phyloP scores from a whole-genome alignment of 2,888 invertebrate genomes.

The Agrilus cyanescens region DNA sequence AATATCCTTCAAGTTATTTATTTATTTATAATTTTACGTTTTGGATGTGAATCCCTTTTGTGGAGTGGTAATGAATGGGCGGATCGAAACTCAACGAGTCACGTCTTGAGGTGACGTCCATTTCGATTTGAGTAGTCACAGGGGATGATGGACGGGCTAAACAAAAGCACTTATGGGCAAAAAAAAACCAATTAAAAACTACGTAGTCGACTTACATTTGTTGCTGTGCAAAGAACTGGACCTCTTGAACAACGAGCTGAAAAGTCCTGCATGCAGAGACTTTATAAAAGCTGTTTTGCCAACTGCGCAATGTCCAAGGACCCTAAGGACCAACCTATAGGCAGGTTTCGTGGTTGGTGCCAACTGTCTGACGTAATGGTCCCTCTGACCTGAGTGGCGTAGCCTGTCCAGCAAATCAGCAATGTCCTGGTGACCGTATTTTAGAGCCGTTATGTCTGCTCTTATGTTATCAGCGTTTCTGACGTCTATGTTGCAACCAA shows the following conservation, averaged over 20 bases:
- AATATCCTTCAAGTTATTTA: no score
- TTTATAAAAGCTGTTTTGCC: constrained; percentile 61
- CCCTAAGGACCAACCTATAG: constrained; percentile 51
- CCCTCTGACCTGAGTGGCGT: constrained; percentile 41
- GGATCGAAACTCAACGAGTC: constrained; percentile 47
- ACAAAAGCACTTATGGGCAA: no score
- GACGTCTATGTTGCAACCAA: constrained; percentile 57
- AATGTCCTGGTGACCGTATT: constrained; percentile 57
- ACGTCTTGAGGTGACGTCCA: constrained; percentile 46
- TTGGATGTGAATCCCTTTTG: constrained; percentile 52
- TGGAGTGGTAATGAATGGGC: constrained; percentile 43
- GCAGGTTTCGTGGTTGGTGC: constrained; percentile 45
- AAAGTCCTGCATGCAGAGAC: constrained; percentile 53
- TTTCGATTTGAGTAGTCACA: constrained; percentile 42
- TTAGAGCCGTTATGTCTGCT: constrained; percentile 65
- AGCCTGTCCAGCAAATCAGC: constrained; percentile 54
- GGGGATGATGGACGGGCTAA: constrained; percentile 39
- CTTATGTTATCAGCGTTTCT: constrained; percentile 58
- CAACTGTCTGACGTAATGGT: constrained; percentile 42
- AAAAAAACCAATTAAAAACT: constrained; percentile 1
- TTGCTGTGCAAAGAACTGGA: constrained; percentile 39
- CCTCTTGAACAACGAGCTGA: constrained; percentile 51
- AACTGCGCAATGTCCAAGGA: constrained; percentile 59
- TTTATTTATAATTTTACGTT: no score
- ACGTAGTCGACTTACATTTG: constrained; percentile 28